Conservation (phyloP, 2,888 invertebrate species). For the Eupithecia pulchellata region DNA sequence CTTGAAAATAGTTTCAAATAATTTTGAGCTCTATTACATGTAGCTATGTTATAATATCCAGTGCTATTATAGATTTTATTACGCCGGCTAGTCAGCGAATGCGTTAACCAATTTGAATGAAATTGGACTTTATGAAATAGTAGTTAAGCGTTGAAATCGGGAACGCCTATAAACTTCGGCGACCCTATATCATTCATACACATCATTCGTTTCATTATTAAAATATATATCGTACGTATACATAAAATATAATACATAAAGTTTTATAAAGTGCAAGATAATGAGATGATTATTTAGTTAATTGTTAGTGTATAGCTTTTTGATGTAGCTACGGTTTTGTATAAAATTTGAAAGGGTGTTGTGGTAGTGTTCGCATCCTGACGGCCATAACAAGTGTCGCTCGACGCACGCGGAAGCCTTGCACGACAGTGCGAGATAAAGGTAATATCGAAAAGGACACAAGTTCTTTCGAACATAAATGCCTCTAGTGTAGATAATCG, state of each 20-base stretch:
- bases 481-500: conserved; percentile 48
- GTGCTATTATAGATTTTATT: conserved; percentile 50
- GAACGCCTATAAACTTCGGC: conserved; percentile 43
- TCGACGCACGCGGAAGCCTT: conserved; percentile 11
- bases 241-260: conserved; percentile 51
- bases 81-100: conserved; percentile 55
- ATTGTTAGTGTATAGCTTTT: conserved; percentile 76
- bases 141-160: conserved; percentile 44
- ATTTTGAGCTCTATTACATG: conserved; percentile 27
- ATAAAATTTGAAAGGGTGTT: conserved; percentile 54
- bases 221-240: conserved; percentile 55
- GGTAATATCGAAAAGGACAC: conserved; percentile 14
- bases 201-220: conserved; percentile 75
- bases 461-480: conserved; percentile 25
- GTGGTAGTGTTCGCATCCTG: conserved; percentile 39
- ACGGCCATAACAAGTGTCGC: conserved; percentile 50
- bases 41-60: conserved; percentile 40
- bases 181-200: conserved; percentile 77
- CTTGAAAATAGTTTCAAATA: conserved; percentile 25
- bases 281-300: conserved; percentile 70
- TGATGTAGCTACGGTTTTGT: conserved; percentile 70
- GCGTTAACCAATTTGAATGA: conserved; percentile 44
- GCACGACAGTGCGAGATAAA: conserved; percentile 14
- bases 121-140: conserved; percentile 41
- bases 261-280: conserved; percentile 60